Conservation (phyloP, 2,888 invertebrate genomes). For the Dusona sp. region DNA sequence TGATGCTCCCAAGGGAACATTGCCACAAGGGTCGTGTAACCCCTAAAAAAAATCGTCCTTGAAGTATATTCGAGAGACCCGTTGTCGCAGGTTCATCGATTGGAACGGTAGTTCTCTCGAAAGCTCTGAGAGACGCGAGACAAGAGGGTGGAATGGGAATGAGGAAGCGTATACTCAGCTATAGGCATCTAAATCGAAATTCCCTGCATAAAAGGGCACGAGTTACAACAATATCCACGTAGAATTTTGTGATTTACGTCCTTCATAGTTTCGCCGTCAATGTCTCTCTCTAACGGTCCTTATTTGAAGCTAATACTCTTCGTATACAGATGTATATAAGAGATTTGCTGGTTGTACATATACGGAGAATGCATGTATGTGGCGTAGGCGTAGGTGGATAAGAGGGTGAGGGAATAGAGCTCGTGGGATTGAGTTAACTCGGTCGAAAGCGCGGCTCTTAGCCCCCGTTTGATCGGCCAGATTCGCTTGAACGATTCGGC, state of each 20-base stretch:
- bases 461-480: constrained; percentile 84
- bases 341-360: constrained; percentile 28
- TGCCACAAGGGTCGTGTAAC: constrained; percentile 3
- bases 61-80: constrained; percentile 78
- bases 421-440: constrained; percentile 83
- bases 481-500: constrained; percentile 83
- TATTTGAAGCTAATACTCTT: constrained; percentile 3
- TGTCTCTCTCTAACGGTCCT: not conserved
- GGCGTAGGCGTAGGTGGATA: constrained; percentile 49
- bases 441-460: constrained; percentile 84
- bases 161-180: constrained; percentile 43
- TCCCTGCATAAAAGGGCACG: not conserved
- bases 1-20: constrained; percentile 56
- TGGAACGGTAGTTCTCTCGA: constrained; percentile 75
- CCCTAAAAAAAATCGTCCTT: constrained; percentile 42
- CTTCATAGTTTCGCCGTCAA: constrained; percentile 5
- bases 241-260: constrained; percentile 2
- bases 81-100: constrained; percentile 83
- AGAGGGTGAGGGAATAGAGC: constrained; percentile 58
- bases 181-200: not conserved
- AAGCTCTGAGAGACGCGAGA: constrained; percentile 49
- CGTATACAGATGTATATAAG: not conserved
- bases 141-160: constrained; percentile 60
- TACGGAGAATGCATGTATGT: constrained; percentile 17
- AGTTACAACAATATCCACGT: not conserved